Evolutionary conservation across 64 coral and sea anemone species (phyloP), one percentile per base, ranked within the genome.

Genomic region (Montipora foliosa): DNA sequence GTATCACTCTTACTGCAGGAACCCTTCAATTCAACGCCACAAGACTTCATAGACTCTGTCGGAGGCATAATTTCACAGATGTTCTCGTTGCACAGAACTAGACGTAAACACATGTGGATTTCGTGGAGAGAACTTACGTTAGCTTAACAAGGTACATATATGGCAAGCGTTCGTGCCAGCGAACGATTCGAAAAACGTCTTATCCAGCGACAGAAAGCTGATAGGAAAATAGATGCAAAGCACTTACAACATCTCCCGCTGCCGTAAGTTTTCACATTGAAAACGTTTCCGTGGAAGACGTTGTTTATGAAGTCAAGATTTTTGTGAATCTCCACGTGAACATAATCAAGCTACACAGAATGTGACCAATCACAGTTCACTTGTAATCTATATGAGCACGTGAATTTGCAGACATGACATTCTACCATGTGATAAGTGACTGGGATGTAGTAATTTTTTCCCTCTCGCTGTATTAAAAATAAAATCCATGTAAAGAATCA

Each of bases 1-100:
- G 82, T 21, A 59, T 86, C 82, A 72, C 82, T 86, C n/a, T 86
- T 86, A 4, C 82, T 86, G 44, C 82, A 86, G 19, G 64, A 70
- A 47, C 8, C 44, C 21, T 20, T 48, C 4, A 84, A 14, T 67
- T 67, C 60, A 19, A 84, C 81, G 15, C 16, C 60, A 68, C 81
- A 69, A 51, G 82, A 72, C 24, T 86, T 82, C 2, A 82, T 22
- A 82, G 20, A 82, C 79, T 53, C 44, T 71, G 62, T 86, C 66
- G 82, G 82, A 50, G 82, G 44, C 82, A 86, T 84, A 16, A 11
- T 86, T 45, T 86, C 17, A 21, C 44, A 50, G 62, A 47, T 68
- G 12, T 47, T 76, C 13, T 12, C 12, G 5, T 22, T 46, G 25
- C 11, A 76, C 24, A 76, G 8, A 64, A 64, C 61, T 15, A 2